These are phyloP conservation scores for Sesia bembeciformis DNA, from an alignment of 2,888 invertebrate genomes.

Conservation along the genomic window DNA sequence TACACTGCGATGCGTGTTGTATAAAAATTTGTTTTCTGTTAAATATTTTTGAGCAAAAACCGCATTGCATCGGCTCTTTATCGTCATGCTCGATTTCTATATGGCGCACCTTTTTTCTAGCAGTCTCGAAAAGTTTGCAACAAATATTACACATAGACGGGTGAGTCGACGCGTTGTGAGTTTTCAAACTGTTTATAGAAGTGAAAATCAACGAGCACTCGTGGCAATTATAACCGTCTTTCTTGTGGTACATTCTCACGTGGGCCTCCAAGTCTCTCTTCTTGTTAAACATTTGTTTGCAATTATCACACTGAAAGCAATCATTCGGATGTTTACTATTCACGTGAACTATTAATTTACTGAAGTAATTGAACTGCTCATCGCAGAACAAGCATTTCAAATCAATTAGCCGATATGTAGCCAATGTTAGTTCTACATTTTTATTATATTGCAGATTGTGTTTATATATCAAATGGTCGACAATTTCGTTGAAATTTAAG, in stretches of 20 bases:
- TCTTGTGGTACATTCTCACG: conserved; percentile 31
- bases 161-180: conserved; percentile 39
- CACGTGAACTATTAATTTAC: conserved; percentile 40
- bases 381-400: conserved; percentile 43
- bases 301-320: conserved; percentile 32
- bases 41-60: conserved; percentile 37
- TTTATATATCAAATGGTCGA: conserved; percentile 33
- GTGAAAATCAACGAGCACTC: conserved; percentile 33
- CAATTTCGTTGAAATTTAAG: conserved; percentile 21
- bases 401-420: conserved; percentile 37
- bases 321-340: conserved; percentile 34
- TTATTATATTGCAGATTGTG: conserved; percentile 36
- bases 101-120: conserved; percentile 35
- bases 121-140: conserved; percentile 35
- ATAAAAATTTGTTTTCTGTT: conserved; percentile 41
- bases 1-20: conserved; percentile 39
- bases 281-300: conserved; percentile 39
- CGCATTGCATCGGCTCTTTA: conserved; percentile 30
- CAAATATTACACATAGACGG: conserved; percentile 46
- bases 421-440: conserved; percentile 27
- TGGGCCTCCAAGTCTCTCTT: conserved; percentile 41
- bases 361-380: conserved; percentile 28
- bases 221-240: conserved; percentile 27
- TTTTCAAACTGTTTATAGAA: conserved; percentile 24
- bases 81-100: conserved; percentile 39